Base-by-base conservation (phyloP, 2,113 vertebrate species). In the Willisornis vidua region DNA sequence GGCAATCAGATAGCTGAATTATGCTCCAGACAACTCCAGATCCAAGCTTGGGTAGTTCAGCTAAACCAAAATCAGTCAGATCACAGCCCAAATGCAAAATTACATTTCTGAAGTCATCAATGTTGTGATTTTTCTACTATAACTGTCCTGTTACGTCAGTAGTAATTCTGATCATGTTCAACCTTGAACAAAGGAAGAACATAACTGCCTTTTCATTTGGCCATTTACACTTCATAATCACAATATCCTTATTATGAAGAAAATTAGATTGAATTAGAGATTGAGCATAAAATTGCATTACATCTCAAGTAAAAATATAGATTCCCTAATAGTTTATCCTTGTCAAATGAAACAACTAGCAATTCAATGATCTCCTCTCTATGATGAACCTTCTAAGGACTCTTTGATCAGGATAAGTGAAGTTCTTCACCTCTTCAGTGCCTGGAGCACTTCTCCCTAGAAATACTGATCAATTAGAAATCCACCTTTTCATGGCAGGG, bases 21-120 rank as follows among this genome's bases (percentile, higher is more conserved):
- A 61, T 93, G 57, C 20, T 94, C 58, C 87, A 87, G 68, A 67
- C n/a, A 93, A 78, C 67, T 92, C 81, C 95, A 89, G 14, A 65
- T 87, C 15, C 33, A 91, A 91, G 19, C 35, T 81, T 83, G 55
- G 52, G 28, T 41, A 81, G n/a, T 35, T 83, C 81, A 73, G 14
- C 18, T 79, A 49, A 77, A 89, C 73, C 55, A 71, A 94, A 86
- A 91, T 71, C 28, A 41, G 26, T 52, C 35, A 87, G 43, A 92
- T 75, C 81, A 43, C 71, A 81, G 41, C 41, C 48, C 90, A n/a
- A 81, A 91, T 65, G 37, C 59, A 87, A 91, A 95, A 81, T n/a
- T 51, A 45, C 33, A 14, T 77, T 87, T 62, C 91, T 61, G 77
- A 88, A 85, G 33, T 58, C 89, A 61, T 68, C 52, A 77, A 8